phyloP scores from a whole-genome alignment of 2,113 vertebrate genomes.

The Oplegnathus fasciatus region DNA sequence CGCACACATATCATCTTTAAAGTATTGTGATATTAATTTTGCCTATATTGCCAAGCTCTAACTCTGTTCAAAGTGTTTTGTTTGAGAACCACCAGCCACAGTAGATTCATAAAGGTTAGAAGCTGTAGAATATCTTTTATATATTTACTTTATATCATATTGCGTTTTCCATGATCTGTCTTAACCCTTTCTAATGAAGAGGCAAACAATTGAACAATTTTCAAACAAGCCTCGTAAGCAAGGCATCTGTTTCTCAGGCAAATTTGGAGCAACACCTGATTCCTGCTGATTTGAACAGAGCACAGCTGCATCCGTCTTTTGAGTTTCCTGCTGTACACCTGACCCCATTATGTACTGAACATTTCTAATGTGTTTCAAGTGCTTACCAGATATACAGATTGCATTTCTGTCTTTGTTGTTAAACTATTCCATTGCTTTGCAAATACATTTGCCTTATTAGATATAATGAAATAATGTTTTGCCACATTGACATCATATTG shows the following conservation, averaged over 20 bases:
- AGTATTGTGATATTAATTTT: background rate
- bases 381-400: background rate
- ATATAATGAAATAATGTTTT: background rate
- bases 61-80: too few species aligned
- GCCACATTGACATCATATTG: background rate
- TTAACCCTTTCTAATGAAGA: background rate
- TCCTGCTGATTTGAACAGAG: slow-evolving; percentile 10
- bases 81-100: too few species aligned
- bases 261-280: slow-evolving; percentile 3
- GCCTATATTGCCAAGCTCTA: too few species aligned
- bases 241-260: background rate
- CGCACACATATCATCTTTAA: too few species aligned
- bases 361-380: background rate
- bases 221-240: background rate
- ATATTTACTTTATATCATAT: too few species aligned
- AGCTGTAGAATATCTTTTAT: background rate
- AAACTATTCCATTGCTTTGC: background rate
- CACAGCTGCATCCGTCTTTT: slow-evolving; percentile 7
- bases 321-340: slow-evolving; percentile 11
- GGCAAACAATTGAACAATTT: background rate
- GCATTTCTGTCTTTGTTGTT: background rate
- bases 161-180: background rate
- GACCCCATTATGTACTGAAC: background rate
- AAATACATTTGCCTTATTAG: too few species aligned
- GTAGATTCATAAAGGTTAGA: background rate